Evolutionary conservation across 1,140 invertebrate genomes (phyloP), one percentile per base, ranked within the genome.

Genomic region (Acromyrmex charruanus): DNA sequence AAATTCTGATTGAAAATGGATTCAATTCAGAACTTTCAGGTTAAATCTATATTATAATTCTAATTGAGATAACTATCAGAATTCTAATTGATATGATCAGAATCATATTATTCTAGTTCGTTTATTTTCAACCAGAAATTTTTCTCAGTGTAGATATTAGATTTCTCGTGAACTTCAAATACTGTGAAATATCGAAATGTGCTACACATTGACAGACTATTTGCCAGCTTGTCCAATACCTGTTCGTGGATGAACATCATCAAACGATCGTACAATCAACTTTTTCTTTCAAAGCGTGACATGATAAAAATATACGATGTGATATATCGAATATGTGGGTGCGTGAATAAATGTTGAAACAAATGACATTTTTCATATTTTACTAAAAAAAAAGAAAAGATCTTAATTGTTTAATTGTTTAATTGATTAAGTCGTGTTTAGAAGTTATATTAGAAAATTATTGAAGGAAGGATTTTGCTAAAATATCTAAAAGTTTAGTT

Each of bases 181-280:
- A 68, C 35, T n/a, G 79, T 82, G 25, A 59, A 74, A 82, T 55
- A 59, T 59, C 35, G 31, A 39, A 72, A 72, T 53, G 18, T 44
- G 18, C 25, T 49, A 18, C 18, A 74, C 39, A 82, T 49, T 25
- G 80, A 74, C 80, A 82, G 25, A 39, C 35, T 82, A 81, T 81
- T 82, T 82, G 58, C 21, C 53, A 59, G 53, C 7, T 44, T 69
- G 18, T 72, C 6, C 80, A 28, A 82, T 39, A 28, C 53, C 72
- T 21, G 68, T 25, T 12, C 25, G 28, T 82, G 18, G 12, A 39
- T 61, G 12, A 61, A 61, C 12, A 72, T 25, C 25, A 59, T 61
- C 53, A 82, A 61, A 82, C 2, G 28, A 25, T 28, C 53, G 16
- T 3, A 59, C 31, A 72, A 59, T 61, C 35, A 21, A 28, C 12